phyloP scores from a whole-genome alignment of 2,888 invertebrate genomes.

The Drosophila anceps region DNA sequence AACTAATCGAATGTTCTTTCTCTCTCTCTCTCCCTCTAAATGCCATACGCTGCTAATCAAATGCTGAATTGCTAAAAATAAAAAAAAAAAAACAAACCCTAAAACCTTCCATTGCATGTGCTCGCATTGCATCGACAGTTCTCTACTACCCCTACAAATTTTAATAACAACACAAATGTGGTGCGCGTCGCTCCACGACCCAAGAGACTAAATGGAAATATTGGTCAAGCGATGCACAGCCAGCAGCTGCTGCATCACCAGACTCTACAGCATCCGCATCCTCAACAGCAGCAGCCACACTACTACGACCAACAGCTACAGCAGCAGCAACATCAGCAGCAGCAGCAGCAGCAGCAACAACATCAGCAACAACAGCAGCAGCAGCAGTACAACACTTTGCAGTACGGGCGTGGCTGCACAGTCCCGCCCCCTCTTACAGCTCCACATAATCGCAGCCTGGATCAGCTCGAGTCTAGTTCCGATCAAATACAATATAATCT shows the following conservation, averaged over 20 bases:
- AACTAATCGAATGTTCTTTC: conserved; percentile 53
- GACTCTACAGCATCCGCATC: conserved; percentile 83
- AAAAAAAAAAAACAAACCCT: background rate
- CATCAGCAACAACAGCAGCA: conserved; percentile 77
- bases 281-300: conserved; percentile 71
- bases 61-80: conserved; percentile 16
- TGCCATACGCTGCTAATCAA: conserved; percentile 29
- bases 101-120: conserved; percentile 34
- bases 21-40: conserved; percentile 18
- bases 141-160: conserved; percentile 86
- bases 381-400: conserved; percentile 85
- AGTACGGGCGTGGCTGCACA: conserved; percentile 71
- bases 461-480: conserved; percentile 40
- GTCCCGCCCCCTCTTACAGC: conserved; percentile 57
- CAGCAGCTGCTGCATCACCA: conserved; percentile 85
- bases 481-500: conserved; percentile 83
- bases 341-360: conserved; percentile 54
- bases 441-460: conserved; percentile 58
- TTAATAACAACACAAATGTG: conserved; percentile 88
- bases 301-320: conserved; percentile 69
- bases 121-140: conserved; percentile 69
- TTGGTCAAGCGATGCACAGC: conserved; percentile 83
- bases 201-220: conserved; percentile 84
- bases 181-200: conserved; percentile 85
- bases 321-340: conserved; percentile 46